Evolutionary conservation across 2,888 invertebrate genomes (phyloP), one percentile per base, ranked within the genome.

Genomic region (Apoda limacodes): DNA sequence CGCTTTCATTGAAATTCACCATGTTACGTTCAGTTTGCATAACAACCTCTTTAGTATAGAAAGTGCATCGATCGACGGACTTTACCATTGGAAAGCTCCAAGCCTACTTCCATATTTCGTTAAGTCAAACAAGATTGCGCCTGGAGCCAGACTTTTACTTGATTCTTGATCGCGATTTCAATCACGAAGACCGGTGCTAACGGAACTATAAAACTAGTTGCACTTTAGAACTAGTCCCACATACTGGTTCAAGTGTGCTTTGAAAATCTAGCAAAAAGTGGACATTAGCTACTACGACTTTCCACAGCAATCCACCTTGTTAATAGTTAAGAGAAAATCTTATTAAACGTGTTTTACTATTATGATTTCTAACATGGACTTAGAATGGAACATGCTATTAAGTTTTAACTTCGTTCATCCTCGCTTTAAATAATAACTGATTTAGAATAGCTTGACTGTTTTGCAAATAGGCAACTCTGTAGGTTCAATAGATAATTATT

Each of bases 251-350:
- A 46, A 44, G 43, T 57, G 52, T 62, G 55, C 58, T 64, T 63
- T 61, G 64, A 65, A 55, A 60, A 63, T 63, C 60, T 66, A 57
- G 71, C 63, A 78, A 75, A 74, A 78, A 76, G 71, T 68, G 61
- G 74, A 63, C 56, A 53, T 52, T 31, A 7, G 48, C 50, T 48
- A 53, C 48, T 55, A 46, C 67, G 58, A 72, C 76, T 80, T 80
- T 80, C 71, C 68, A 69, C 65, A 55, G 60, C 67, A 66, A 66
- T 66, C 52, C 56, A 53, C 52, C 66, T 68, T 60, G 60, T 76
- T 74, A 70, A 74, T 67, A 63, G 69, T 66, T 64, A 63, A 69
- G 75, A 72, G 75, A 74, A 74, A 74, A 62, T 62, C 55, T 56
- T 39, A 37, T 51, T 45, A 54, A 52, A 66, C 64, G 57, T 50